Evolutionary conservation across 2,113 vertebrate genomes (phyloP).

Genomic region (Carettochelys insculpta): DNA sequence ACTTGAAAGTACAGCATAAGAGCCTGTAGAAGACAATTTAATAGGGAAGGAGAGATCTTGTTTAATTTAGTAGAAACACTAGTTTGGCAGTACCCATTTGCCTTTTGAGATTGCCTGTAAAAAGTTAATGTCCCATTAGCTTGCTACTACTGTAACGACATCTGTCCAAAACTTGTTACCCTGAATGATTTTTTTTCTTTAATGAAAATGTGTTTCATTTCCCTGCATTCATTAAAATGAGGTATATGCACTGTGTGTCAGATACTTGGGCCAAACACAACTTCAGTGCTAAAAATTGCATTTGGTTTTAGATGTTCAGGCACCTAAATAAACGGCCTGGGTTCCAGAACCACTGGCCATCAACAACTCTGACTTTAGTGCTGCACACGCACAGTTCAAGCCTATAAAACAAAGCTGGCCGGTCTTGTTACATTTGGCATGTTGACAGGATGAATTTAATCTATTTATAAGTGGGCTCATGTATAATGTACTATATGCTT

Average conservation of each 20-base stretch:
- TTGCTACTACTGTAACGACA: background rate
- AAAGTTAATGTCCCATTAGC: background rate
- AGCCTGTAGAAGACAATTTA: background rate
- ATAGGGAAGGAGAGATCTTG: background rate
- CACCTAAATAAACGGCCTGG: background rate
- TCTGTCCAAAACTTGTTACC: background rate
- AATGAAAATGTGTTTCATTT: background rate
- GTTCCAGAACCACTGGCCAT: background rate
- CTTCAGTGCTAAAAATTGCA: background rate
- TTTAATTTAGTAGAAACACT: constrained; percentile 14
- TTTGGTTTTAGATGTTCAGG: background rate
- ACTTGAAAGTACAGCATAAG: background rate
- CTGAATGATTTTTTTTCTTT: background rate
- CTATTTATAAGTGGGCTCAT: constrained; percentile 46
- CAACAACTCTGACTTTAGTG: background rate
- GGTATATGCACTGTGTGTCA: background rate
- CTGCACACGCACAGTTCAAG: background rate
- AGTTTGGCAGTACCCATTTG: background rate
- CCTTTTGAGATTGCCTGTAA: constrained; percentile 1
- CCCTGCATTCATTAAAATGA: background rate
- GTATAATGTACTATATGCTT: constrained; percentile 12
- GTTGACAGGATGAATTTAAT: constrained; percentile 27
- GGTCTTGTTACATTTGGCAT: background rate
- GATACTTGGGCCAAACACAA: background rate
- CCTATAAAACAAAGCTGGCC: background rate